Conservation (phyloP, 2,888 invertebrate species). For the Agriopis aurantiaria region DNA sequence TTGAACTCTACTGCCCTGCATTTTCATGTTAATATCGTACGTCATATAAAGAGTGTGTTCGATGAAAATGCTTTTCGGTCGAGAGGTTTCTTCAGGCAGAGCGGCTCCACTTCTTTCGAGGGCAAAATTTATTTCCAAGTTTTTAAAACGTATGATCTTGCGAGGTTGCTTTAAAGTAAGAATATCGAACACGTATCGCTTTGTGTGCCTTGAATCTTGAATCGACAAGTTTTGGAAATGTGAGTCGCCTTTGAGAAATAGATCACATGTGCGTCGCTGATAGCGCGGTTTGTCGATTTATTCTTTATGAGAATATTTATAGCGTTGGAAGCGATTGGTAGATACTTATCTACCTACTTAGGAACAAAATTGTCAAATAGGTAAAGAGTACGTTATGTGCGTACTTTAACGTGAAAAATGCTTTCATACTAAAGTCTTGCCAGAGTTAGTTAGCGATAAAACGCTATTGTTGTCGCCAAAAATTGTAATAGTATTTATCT, state of each 20-base stretch:
- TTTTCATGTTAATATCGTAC: constrained; percentile 14
- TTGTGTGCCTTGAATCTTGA: constrained; percentile 35
- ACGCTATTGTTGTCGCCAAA: too few species aligned
- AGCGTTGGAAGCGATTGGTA: too few species aligned
- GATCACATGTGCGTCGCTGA: constrained; percentile 18
- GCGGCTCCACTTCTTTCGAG: constrained; percentile 56
- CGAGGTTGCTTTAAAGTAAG: constrained; percentile 37
- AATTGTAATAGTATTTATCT: too few species aligned
- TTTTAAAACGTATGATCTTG: constrained; percentile 47
- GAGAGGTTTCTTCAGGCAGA: constrained; percentile 57
- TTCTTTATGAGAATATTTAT: background rate
- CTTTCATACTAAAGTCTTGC: too few species aligned
- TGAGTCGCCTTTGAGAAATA: constrained; percentile 27
- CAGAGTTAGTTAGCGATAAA: too few species aligned
- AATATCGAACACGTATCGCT: constrained; percentile 37
- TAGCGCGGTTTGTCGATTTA: background rate
- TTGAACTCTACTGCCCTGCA: background rate
- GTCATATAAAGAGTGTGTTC: constrained; percentile 47
- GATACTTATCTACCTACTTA: too few species aligned
- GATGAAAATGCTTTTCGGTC: constrained; percentile 64
- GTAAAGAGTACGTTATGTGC: too few species aligned
- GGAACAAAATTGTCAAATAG: too few species aligned
- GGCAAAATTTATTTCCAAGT: constrained; percentile 51
- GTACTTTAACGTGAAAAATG: too few species aligned
- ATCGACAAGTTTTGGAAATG: constrained; percentile 33